These are phyloP conservation scores for Scaptomyza cyrtandrae DNA, from an alignment of 2,888 invertebrate species.

Conservation along the genomic window DNA sequence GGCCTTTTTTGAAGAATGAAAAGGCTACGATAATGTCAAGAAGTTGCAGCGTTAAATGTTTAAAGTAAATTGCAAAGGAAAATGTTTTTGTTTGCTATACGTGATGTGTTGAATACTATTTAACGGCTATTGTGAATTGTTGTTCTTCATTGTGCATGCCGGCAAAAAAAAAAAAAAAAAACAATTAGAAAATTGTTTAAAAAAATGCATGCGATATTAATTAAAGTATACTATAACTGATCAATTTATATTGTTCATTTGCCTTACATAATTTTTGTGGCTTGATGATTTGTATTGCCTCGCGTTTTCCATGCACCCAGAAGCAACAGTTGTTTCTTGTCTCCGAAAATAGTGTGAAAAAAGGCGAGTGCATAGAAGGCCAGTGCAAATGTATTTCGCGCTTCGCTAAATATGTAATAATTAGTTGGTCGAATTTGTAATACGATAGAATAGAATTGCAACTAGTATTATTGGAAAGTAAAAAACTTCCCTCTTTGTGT, in stretches of 20 bases:
- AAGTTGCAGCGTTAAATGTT: slow-evolving; percentile 18
- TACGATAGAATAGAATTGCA: slow-evolving; percentile 45
- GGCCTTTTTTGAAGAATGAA: slow-evolving; percentile 32
- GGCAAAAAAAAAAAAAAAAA: slow-evolving; percentile 23
- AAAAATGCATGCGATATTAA: slow-evolving; percentile 3
- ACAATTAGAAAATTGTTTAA: slow-evolving; percentile 14
- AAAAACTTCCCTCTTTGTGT: slow-evolving; percentile 37
- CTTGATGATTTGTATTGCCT: slow-evolving; percentile 15
- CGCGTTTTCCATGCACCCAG: slow-evolving; percentile 35
- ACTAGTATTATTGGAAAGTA: slow-evolving; percentile 70
- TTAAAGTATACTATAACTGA: slow-evolving; percentile 17
- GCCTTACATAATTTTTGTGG: slow-evolving; percentile 21
- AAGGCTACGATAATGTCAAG: not conserved
- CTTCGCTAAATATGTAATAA: slow-evolving; percentile 32
- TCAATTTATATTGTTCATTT: slow-evolving; percentile 14
- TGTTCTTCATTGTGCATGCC: slow-evolving; percentile 18
- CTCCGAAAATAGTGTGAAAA: slow-evolving; percentile 22
- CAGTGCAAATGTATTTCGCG: slow-evolving; percentile 45
- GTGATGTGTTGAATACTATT: slow-evolving; percentile 1
- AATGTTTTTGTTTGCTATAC: slow-evolving; percentile 5
- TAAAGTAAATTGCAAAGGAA: slow-evolving; percentile 22
- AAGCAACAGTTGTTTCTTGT: slow-evolving; percentile 51
- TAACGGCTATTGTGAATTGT: slow-evolving; percentile 1
- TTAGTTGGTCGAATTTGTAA: not conserved
- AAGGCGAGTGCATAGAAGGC: slow-evolving; percentile 4